Evolutionary conservation across 2,797 vertebrate genomes (phyloP).

Genomic region (Helicolenus hilgendorfi): DNA sequence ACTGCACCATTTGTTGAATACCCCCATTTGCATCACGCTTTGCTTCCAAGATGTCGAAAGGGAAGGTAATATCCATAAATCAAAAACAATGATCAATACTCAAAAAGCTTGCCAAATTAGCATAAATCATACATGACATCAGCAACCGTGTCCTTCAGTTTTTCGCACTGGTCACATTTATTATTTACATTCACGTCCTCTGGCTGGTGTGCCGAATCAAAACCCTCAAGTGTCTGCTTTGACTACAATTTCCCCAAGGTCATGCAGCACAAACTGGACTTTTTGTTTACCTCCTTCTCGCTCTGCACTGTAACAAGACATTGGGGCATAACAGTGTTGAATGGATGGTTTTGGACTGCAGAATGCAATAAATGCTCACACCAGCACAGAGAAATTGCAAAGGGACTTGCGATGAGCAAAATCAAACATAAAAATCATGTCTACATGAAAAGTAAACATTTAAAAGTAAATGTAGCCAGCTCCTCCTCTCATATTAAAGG

Average conservation of each 20-base stretch:
- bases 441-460: neutral
- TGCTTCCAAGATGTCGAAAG: neutral
- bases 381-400: neutral
- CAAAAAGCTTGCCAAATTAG: no score
- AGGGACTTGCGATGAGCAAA: neutral
- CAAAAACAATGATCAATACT: neutral
- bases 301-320: neutral
- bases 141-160: neutral
- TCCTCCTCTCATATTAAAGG: neutral
- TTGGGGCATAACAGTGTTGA: neutral
- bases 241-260: neutral
- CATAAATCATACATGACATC: neutral
- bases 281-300: neutral
- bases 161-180: neutral
- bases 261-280: neutral
- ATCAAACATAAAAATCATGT: neutral
- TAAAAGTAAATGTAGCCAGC: neutral
- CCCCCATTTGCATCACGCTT: neutral
- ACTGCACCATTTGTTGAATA: neutral
- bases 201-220: neutral
- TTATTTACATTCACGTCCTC: neutral
- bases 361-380: neutral
- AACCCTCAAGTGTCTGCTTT: neutral
- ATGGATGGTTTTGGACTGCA: neutral
- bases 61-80: neutral